These are phyloP conservation scores for Rhagologus leucostigma DNA, from an alignment of 2,113 vertebrate genomes.

Conservation along the genomic window DNA sequence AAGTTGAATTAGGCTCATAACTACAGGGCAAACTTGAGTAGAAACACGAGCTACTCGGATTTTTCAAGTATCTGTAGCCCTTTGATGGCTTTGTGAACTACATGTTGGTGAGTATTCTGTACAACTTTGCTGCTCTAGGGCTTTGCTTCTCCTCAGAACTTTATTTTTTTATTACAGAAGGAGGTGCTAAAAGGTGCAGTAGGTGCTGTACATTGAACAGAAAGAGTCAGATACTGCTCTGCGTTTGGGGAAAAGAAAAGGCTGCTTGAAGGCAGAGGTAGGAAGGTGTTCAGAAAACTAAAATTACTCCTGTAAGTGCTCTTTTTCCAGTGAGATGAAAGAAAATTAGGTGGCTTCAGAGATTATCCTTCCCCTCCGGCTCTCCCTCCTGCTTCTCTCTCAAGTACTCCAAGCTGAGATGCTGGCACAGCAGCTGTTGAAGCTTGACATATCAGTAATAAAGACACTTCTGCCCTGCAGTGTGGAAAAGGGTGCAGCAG, in stretches of 20 bases:
- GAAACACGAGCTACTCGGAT: background rate
- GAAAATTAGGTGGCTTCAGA: background rate
- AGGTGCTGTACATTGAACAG: background rate
- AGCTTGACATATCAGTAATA: background rate
- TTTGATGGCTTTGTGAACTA: background rate
- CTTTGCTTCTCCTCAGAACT: background rate
- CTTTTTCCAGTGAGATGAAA: background rate
- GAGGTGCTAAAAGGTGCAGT: background rate
- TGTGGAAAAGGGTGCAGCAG: background rate
- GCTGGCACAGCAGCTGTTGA: background rate
- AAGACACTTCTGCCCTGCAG: background rate
- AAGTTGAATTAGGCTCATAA: background rate
- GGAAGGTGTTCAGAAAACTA: background rate
- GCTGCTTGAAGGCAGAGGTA: background rate
- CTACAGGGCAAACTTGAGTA: background rate
- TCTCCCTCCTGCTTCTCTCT: background rate
- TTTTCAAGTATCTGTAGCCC: background rate
- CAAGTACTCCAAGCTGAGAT: background rate
- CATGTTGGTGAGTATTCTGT: background rate
- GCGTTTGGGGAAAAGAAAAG: background rate
- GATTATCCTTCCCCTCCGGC: background rate
- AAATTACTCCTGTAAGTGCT: background rate
- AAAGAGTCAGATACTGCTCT: background rate
- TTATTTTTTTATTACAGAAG: background rate
- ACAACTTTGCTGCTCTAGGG: background rate